A percentile compares a stretch with the other conserved stretches of the same genome.
These are phyloP conservation scores for Pteruthius melanotis DNA, from an alignment of 2,113 vertebrate species.

Conservation along the genomic window DNA sequence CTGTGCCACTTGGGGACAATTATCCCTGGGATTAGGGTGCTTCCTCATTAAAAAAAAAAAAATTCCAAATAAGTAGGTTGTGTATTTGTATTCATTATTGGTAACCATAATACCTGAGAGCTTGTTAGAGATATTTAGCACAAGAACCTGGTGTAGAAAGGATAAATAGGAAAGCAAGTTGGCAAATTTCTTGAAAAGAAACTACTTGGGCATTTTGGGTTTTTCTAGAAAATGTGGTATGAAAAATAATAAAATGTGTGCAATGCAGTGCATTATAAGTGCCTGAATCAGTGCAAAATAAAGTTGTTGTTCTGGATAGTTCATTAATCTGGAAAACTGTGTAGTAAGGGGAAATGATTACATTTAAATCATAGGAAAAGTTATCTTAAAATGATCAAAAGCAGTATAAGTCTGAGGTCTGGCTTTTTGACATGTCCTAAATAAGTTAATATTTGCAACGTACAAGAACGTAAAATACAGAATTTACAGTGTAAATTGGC, in stretches of 20 bases:
- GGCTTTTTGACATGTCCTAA: neutral
- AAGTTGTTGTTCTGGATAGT: neutral
- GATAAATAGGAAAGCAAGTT: neutral
- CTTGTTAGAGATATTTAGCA: neutral
- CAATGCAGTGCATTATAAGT: neutral
- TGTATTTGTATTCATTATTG: neutral
- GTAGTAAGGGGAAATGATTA: neutral
- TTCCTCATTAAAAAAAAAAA: neutral
- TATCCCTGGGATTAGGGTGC: neutral
- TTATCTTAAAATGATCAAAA: neutral
- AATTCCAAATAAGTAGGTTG: neutral
- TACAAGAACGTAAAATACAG: neutral
- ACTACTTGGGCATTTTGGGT: neutral
- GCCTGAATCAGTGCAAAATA: neutral
- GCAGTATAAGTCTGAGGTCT: neutral
- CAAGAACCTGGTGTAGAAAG: neutral
- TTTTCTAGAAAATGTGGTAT: neutral
- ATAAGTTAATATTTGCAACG: neutral
- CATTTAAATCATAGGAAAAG: neutral
- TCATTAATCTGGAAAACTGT: neutral
- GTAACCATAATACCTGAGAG: neutral
- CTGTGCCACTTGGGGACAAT: neutral
- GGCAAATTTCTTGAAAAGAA: neutral
- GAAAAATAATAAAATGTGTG: neutral
- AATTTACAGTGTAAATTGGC: neutral